These are phyloP conservation scores for Neoniphon sammara DNA, from an alignment of 2,797 vertebrate genomes.

Conservation along the genomic window DNA sequence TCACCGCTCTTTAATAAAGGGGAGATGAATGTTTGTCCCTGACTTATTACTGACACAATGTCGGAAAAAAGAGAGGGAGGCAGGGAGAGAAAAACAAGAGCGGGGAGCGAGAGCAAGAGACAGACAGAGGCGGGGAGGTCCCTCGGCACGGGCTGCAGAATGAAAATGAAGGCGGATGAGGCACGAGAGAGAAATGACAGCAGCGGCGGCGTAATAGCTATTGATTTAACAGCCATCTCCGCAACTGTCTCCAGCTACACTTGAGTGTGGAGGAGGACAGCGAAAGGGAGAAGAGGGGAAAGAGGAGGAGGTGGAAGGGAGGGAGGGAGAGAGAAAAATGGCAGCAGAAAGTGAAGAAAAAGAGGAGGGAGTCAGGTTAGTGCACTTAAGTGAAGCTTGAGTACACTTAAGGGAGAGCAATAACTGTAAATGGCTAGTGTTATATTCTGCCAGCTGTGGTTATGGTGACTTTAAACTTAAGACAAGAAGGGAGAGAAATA, in stretches of 20 bases:
- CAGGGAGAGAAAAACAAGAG: neutral
- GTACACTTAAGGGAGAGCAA: conserved; percentile 66
- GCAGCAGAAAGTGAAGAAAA: conserved; percentile 15
- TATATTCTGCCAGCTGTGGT: conserved; percentile 55
- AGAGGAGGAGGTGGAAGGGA: no score
- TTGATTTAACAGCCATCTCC: conserved; percentile 61
- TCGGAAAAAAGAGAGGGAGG: neutral
- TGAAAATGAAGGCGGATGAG: conserved; percentile 46
- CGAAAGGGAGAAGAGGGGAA: conserved; percentile 19
- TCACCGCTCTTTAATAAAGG: conserved; percentile 54
- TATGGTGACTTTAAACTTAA: conserved; percentile 28
- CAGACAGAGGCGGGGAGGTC: conserved; percentile 11
- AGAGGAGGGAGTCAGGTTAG: conserved; percentile 49
- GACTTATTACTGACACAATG: conserved; percentile 25
- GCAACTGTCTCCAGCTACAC: conserved; percentile 5
- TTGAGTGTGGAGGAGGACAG: conserved; percentile 21
- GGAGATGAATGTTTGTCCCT: conserved; percentile 45
- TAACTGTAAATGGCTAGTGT: conserved; percentile 62
- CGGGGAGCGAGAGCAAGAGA: neutral
- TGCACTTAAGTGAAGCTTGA: conserved; percentile 60
- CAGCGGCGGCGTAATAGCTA: conserved; percentile 43
- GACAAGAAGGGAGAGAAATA: neutral
- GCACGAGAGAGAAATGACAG: conserved; percentile 49
- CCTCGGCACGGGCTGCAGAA: conserved; percentile 47
- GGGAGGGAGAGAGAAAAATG: conserved; percentile 36